Conservation (phyloP, 2,888 invertebrate species). For the Willowsia nigromaculata region DNA sequence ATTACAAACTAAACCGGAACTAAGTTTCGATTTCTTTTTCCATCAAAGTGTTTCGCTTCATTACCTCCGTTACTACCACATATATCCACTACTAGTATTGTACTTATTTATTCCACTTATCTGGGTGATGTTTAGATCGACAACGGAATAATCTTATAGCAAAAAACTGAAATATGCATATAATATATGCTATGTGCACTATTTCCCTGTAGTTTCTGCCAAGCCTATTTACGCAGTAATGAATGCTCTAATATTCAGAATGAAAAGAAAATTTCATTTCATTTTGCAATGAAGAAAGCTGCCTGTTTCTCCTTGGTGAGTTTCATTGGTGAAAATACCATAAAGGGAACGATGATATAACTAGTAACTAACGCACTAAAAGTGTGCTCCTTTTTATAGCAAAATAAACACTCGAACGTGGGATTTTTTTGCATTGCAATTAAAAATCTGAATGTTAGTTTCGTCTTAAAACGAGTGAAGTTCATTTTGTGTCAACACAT, state of each 20-base stretch:
- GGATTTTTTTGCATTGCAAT: too few species aligned
- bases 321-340: too few species aligned
- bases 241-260: neutral
- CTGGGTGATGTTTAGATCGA: neutral
- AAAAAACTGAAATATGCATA: neutral
- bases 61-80: neutral
- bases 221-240: neutral
- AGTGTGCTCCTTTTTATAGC: too few species aligned
- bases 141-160: neutral
- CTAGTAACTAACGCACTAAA: too few species aligned
- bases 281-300: too few species aligned
- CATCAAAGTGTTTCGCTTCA: neutral
- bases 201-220: neutral
- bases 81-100: neutral
- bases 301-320: too few species aligned
- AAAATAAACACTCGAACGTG: too few species aligned
- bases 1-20: constrained; percentile 6
- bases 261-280: neutral
- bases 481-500: too few species aligned
- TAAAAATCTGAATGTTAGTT: too few species aligned
- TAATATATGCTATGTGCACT: neutral
- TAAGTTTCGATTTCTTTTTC: neutral
- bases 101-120: neutral
- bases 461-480: too few species aligned
- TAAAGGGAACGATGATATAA: too few species aligned